These are phyloP conservation scores for Brachionichthys hirsutus DNA, from an alignment of 2,113 vertebrate genomes.

Conservation along the genomic window DNA sequence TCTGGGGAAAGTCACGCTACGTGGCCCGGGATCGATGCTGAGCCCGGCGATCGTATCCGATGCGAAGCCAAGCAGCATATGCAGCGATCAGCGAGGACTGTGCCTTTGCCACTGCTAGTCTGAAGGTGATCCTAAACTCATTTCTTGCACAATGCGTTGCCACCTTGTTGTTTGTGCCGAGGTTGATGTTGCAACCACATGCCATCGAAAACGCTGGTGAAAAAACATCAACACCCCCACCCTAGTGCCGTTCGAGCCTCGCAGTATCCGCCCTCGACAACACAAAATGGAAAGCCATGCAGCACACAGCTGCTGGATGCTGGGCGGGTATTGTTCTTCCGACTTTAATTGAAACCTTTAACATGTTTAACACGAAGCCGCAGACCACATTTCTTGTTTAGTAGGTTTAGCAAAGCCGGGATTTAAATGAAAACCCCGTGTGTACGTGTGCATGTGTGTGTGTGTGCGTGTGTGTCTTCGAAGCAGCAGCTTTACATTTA, in stretches of 20 bases:
- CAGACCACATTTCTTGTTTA: slow-evolving; percentile 76
- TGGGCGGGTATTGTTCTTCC: slow-evolving; percentile 65
- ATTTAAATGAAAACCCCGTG: slow-evolving; percentile 74
- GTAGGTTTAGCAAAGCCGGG: slow-evolving; percentile 72
- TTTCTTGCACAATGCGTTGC: slow-evolving; percentile 53
- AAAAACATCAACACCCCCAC: slow-evolving; percentile 36
- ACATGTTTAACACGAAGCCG: slow-evolving; percentile 72
- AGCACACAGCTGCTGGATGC: slow-evolving; percentile 62
- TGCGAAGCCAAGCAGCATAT: slow-evolving; percentile 26
- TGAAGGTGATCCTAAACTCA: slow-evolving; percentile 46
- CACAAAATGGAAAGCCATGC: slow-evolving; percentile 32
- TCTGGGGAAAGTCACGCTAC: slow-evolving; percentile 18
- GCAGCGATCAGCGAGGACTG: slow-evolving; percentile 28
- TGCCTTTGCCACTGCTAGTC: slow-evolving; percentile 28
- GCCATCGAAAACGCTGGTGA: slow-evolving; percentile 46
- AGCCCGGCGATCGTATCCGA: slow-evolving; percentile 13
- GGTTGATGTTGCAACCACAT: slow-evolving; percentile 45
- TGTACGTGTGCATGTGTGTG: slow-evolving; percentile 29
- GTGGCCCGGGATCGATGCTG: slow-evolving; percentile 4
- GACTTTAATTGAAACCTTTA: slow-evolving; percentile 74
- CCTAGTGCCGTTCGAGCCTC: slow-evolving; percentile 15
- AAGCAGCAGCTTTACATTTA: slow-evolving; percentile 60
- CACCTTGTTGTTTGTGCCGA: slow-evolving; percentile 40
- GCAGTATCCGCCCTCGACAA: slow-evolving; percentile 24
- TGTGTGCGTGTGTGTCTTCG: slow-evolving; percentile 37